These are phyloP conservation scores for Tetramorium bicarinatum DNA, from an alignment of 2,888 invertebrate genomes.

Conservation along the genomic window DNA sequence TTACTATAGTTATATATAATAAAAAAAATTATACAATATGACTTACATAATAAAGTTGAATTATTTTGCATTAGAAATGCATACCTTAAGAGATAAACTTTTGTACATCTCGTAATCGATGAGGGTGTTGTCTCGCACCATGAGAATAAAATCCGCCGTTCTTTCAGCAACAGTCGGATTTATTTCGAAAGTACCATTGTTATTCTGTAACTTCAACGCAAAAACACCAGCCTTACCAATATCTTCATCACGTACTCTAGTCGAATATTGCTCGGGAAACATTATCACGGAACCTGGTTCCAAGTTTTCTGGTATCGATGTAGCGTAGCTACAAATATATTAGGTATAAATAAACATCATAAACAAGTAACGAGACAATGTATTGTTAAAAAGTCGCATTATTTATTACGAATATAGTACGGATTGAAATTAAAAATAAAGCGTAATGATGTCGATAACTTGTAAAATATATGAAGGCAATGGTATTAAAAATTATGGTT, in stretches of 20 bases:
- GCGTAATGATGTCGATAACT: not conserved
- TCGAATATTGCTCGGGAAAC: conserved; percentile 91
- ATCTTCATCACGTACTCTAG: conserved; percentile 92
- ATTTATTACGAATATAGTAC: not conserved
- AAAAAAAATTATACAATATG: not conserved
- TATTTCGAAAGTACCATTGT: conserved; percentile 96
- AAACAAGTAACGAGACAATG: not conserved
- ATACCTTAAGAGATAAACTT: conserved; percentile 91
- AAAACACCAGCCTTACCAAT: conserved; percentile 95
- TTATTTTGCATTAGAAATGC: not conserved
- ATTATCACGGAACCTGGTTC: conserved; percentile 92
- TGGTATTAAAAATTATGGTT: not conserved
- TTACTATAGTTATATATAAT: not conserved
- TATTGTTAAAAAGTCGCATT: not conserved
- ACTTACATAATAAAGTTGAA: not conserved
- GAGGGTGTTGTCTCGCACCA: conserved; percentile 93
- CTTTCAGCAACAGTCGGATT: conserved; percentile 94
- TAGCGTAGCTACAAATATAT: conserved; percentile 89
- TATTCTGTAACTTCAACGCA: conserved; percentile 91
- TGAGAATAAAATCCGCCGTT: conserved; percentile 92
- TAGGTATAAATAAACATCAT: not conserved
- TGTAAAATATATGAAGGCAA: not conserved
- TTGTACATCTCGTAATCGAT: conserved; percentile 95
- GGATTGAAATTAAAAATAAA: not conserved
- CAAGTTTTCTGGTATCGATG: conserved; percentile 93